A percentile compares a stretch with the other conserved stretches of the same genome.
phyloP scores from a whole-genome alignment of 2,797 vertebrate genomes.

The Sebastes alutus region DNA sequence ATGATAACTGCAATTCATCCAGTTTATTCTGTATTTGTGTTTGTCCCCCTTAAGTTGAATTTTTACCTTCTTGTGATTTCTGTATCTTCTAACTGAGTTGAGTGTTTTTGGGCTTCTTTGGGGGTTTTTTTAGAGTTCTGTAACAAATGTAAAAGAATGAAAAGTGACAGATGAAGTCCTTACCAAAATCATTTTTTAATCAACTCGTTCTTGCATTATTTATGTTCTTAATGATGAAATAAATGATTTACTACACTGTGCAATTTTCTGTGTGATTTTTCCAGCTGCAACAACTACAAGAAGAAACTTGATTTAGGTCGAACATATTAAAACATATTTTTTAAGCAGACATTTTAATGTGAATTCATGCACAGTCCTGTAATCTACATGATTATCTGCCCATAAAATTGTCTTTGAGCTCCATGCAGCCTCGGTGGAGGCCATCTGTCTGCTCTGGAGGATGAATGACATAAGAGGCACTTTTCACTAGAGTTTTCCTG shows the following conservation, averaged over 20 bases:
- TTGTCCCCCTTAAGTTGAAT: background rate
- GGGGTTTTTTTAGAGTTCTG: background rate
- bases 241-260: conserved; percentile 23
- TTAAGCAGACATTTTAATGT: conserved; percentile 6
- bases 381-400: conserved; percentile 23
- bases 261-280: background rate
- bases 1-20: background rate
- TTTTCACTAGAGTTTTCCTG: conserved; percentile 28
- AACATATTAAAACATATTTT: background rate
- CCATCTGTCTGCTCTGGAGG: conserved; percentile 30
- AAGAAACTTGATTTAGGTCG: background rate
- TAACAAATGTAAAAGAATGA: background rate
- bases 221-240: conserved; percentile 30
- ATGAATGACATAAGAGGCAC: conserved; percentile 17
- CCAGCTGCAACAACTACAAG: background rate
- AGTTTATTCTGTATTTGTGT: background rate
- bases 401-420: conserved; percentile 38
- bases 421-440: background rate
- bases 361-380: background rate
- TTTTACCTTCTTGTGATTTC: background rate
- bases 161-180: background rate
- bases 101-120: background rate
- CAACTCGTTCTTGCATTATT: conserved; percentile 4
- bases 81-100: background rate
- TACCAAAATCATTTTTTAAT: background rate